These are phyloP conservation scores for Camponotus vicinus DNA, from an alignment of 1,140 invertebrate genomes.

Conservation along the genomic window DNA sequence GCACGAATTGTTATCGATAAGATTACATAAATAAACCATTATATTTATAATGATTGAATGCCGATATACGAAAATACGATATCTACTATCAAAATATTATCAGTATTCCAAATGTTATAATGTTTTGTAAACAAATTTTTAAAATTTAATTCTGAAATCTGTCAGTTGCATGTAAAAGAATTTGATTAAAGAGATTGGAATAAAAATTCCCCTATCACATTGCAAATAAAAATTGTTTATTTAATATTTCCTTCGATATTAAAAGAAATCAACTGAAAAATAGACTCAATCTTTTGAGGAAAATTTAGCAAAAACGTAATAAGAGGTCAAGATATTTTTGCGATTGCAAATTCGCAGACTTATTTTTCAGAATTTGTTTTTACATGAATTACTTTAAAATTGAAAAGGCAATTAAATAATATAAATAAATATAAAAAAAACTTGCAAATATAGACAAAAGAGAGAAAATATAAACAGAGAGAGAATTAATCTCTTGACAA, in stretches of 20 bases:
- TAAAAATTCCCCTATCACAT: not conserved
- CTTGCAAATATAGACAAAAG: not conserved
- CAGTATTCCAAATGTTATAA: not conserved
- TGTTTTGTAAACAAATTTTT: not conserved
- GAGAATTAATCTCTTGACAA: not conserved
- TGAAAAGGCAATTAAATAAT: conserved; percentile 7
- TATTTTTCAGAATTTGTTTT: not conserved
- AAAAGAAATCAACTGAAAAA: conserved; percentile 6
- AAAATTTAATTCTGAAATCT: not conserved
- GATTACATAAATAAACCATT: not conserved
- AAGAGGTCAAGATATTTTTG: not conserved
- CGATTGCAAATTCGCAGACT: not conserved
- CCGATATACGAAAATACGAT: not conserved
- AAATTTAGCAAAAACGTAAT: not conserved
- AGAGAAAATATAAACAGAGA: not conserved
- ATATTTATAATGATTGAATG: not conserved
- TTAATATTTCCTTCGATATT: not conserved
- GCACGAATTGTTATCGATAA: conserved; percentile 14
- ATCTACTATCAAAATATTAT: not conserved
- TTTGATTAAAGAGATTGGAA: not conserved
- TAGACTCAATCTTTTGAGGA: not conserved
- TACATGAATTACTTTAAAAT: not conserved
- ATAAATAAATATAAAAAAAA: not conserved
- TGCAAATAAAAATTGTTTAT: not conserved
- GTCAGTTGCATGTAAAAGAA: not conserved